phyloP scores from a whole-genome alignment of 2,113 vertebrate species.

The Vanacampus margaritifer region DNA sequence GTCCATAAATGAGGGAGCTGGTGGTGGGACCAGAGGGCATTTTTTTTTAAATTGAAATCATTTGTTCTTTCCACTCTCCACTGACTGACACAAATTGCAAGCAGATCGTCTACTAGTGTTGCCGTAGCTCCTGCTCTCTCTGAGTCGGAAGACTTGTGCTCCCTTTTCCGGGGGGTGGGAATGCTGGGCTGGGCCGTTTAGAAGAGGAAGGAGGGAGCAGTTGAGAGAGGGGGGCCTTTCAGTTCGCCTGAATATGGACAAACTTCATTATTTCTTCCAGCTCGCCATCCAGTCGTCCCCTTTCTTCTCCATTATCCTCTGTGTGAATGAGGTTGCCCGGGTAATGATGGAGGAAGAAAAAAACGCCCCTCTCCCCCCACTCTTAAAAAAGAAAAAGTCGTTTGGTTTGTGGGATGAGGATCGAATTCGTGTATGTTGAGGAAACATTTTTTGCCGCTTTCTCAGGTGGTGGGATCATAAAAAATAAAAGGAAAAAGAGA shows the following conservation, averaged over 20 bases:
- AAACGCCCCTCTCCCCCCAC: constrained; percentile 70
- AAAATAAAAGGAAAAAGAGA: constrained; percentile 4
- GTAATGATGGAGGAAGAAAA: constrained; percentile 74
- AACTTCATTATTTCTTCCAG: constrained; percentile 80
- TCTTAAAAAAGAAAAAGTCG: constrained; percentile 42
- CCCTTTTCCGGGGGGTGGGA: constrained; percentile 56
- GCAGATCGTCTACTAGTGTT: constrained; percentile 64
- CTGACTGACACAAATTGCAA: constrained; percentile 72
- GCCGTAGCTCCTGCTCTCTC: constrained; percentile 37
- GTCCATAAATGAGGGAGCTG: constrained; percentile 46
- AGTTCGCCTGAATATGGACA: constrained; percentile 80
- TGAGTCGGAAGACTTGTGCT: constrained; percentile 61
- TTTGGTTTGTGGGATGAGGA: constrained; percentile 56
- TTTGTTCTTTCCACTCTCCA: constrained; percentile 61
- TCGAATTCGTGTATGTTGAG: constrained; percentile 55
- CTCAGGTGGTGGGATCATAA: constrained; percentile 40
- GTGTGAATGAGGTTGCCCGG: constrained; percentile 80
- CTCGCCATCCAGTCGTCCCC: constrained; percentile 74
- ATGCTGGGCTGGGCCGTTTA: constrained; percentile 49
- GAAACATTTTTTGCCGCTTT: constrained; percentile 56
- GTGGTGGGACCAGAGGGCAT: constrained; percentile 47
- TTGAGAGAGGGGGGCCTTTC: constrained; percentile 73
- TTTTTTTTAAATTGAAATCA: constrained; percentile 70
- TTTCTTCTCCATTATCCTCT: constrained; percentile 77
- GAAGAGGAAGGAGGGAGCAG: constrained; percentile 52